A percentile compares a stretch with the other conserved stretches of the same genome.
phyloP scores from a whole-genome alignment of 2,113 vertebrate genomes.

The Clupea harengus region DNA sequence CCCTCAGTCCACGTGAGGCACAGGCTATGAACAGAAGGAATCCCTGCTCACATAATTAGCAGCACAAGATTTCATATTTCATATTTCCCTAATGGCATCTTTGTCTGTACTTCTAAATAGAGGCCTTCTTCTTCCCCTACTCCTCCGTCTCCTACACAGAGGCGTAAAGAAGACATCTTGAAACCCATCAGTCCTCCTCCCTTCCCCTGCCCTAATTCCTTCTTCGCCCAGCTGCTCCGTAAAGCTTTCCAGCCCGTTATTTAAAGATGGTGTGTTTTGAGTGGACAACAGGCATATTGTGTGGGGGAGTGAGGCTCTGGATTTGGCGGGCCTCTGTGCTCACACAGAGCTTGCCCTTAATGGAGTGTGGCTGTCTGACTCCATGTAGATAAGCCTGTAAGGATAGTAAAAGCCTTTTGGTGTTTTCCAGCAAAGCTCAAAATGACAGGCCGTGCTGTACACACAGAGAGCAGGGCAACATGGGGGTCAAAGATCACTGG shows the following conservation, averaged over 20 bases:
- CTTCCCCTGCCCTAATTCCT: not conserved
- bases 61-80: constrained; percentile 25
- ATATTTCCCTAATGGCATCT: constrained; percentile 26
- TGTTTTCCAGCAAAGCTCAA: not conserved
- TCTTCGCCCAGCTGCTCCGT: constrained; percentile 27
- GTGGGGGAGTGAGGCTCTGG: constrained; percentile 5
- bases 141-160: not conserved
- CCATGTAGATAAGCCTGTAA: not conserved
- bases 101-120: constrained; percentile 7
- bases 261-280: not conserved
- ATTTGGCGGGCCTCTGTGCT: not conserved
- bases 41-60: not conserved
- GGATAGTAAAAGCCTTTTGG: not conserved
- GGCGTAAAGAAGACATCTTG: not conserved
- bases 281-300: constrained; percentile 41
- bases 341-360: not conserved
- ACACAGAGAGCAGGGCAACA: not conserved
- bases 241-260: not conserved
- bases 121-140: constrained; percentile 10
- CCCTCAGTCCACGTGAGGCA: not conserved
- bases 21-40: not conserved
- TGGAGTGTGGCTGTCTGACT: not conserved
- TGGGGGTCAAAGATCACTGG: not conserved
- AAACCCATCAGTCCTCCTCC: constrained; percentile 8
- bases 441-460: not conserved